phyloP scores from a whole-genome alignment of 1,140 invertebrate genomes.

The Drosophila sucinea region DNA sequence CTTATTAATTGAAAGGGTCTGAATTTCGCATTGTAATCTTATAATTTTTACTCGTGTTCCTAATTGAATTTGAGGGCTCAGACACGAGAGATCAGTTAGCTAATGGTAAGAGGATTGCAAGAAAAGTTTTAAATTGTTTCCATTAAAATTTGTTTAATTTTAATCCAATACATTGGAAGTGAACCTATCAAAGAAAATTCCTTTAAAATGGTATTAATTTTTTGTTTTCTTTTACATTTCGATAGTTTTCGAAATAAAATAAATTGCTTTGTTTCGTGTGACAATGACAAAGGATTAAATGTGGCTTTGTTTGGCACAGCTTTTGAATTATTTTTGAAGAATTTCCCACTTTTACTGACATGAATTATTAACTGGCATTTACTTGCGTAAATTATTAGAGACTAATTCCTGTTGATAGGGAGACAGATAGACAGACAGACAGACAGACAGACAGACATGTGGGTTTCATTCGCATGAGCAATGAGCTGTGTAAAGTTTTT shows the following conservation, averaged over 20 bases:
- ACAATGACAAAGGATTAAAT: neutral
- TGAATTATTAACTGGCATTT: constrained; percentile 5
- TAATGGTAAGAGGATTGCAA: too few species aligned
- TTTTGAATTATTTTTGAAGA: neutral
- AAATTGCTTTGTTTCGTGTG: neutral
- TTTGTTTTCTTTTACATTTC: neutral
- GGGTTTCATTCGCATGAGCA: constrained; percentile 58
- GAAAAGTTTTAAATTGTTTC: too few species aligned
- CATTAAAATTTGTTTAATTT: too few species aligned
- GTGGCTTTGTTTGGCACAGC: neutral
- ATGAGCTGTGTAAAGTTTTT: constrained; percentile 76
- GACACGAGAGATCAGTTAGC: neutral
- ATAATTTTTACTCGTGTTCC: neutral
- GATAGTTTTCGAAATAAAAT: neutral
- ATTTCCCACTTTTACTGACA: neutral
- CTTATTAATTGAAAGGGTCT: too few species aligned
- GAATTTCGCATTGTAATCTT: neutral
- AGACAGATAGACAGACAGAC: constrained; percentile 30
- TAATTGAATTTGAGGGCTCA: neutral
- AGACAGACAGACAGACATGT: neutral
- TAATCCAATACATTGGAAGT: too few species aligned
- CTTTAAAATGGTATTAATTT: too few species aligned
- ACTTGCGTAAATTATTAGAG: constrained; percentile 3
- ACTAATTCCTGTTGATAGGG: constrained; percentile 47
- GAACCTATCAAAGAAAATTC: too few species aligned